A percentile compares a stretch with the other conserved stretches of the same genome.
Conservation (phyloP, 2,888 invertebrate genomes). For the Aphidius colemani region DNA sequence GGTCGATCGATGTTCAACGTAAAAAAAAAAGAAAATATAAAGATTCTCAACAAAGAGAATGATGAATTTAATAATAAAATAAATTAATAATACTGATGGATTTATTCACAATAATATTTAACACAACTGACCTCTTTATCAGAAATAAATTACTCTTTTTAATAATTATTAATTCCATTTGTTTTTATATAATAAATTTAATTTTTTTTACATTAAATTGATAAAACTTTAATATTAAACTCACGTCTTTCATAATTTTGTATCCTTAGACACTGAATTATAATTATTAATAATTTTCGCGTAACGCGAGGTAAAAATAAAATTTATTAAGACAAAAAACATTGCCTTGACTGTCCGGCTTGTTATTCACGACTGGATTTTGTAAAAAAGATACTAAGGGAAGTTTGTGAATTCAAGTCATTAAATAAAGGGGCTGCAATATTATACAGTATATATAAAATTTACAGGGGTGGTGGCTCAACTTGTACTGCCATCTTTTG, state of each 20-base stretch:
- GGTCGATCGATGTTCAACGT: conserved; percentile 14
- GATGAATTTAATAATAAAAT: too few species aligned
- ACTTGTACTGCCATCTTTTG: conserved; percentile 21
- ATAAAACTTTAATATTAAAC: conserved; percentile 26
- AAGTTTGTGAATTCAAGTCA: conserved; percentile 32
- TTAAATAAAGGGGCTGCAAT: conserved; percentile 7
- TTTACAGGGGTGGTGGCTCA: conserved; percentile 18
- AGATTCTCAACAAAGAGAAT: too few species aligned
- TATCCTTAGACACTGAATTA: conserved; percentile 28
- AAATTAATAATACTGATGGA: too few species aligned
- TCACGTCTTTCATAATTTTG: conserved; percentile 38
- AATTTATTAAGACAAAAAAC: conserved; percentile 33
- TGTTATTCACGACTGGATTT: conserved; percentile 48
- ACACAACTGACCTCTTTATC: not conserved
- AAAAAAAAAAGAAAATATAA: conserved; percentile 11
- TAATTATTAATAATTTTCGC: conserved; percentile 23
- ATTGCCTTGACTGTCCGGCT: conserved; percentile 42
- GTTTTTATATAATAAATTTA: not conserved
- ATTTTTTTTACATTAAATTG: conserved; percentile 4
- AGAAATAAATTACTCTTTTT: conserved; percentile 5
- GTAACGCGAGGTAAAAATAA: conserved; percentile 32
- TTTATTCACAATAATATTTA: conserved; percentile 1
- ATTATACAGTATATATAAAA: conserved; percentile 3
- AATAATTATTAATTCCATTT: not conserved
- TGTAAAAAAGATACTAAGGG: conserved; percentile 35